Percentiles rank a stretch among this genome's conserved stretches.
Evolutionary conservation across 2,888 invertebrate species (phyloP).

Genomic region (Nymphalis c-album): DNA sequence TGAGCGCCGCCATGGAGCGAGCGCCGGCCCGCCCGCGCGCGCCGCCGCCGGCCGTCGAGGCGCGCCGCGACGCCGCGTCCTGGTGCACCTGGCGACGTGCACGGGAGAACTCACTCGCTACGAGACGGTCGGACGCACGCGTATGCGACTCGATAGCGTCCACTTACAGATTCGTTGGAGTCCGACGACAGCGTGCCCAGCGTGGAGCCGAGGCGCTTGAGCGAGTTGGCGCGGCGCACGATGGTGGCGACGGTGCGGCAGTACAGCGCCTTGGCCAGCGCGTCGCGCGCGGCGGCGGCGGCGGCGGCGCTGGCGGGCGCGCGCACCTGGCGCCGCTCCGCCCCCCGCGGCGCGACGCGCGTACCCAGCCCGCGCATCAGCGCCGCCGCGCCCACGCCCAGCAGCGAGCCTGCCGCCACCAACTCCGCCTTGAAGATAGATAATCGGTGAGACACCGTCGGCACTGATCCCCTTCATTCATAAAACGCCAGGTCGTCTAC

Average conservation of each 20-base stretch:
- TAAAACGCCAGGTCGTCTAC: constrained; percentile 50
- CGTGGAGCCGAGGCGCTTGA: constrained; percentile 92
- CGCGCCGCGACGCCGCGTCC: constrained; percentile 92
- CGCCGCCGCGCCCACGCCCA: constrained; percentile 90
- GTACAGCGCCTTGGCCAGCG: constrained; percentile 95
- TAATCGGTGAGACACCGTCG: no score
- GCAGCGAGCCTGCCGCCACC: constrained; percentile 90
- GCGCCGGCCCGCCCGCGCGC: constrained; percentile 88
- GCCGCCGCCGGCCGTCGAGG: constrained; percentile 88
- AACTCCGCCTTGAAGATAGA: constrained; percentile 84
- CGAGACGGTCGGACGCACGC: constrained; percentile 78
- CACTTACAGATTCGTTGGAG: constrained; percentile 93
- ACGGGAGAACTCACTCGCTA: constrained; percentile 10
- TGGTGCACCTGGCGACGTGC: constrained; percentile 72
- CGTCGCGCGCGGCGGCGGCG: constrained; percentile 93
- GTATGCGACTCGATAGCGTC: not conserved
- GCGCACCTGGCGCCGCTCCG: constrained; percentile 85
- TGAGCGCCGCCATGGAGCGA: constrained; percentile 94
- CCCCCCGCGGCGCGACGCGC: constrained; percentile 89
- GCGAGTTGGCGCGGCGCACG: constrained; percentile 94
- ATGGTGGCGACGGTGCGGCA: constrained; percentile 97
- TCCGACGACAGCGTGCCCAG: constrained; percentile 93
- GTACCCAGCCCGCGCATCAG: constrained; percentile 91
- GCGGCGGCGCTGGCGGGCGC: constrained; percentile 92
- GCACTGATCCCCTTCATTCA: not conserved